Evolutionary conservation across 2,888 invertebrate genomes (phyloP).

Genomic region (Smittia sp.): DNA sequence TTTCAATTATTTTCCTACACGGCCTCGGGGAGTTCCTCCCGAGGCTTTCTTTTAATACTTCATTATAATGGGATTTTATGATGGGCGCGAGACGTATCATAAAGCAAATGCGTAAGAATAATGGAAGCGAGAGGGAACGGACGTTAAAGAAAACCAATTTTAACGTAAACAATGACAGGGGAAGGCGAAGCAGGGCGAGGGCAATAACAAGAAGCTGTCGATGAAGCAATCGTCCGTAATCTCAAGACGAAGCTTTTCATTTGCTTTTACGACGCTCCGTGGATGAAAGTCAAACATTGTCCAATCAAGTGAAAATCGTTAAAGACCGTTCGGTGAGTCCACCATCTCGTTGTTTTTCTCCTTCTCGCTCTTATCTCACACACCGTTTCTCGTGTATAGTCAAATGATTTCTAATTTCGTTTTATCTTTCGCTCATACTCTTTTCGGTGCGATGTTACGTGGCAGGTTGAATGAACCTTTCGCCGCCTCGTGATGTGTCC

Average conservation of each 20-base stretch:
- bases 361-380: not conserved
- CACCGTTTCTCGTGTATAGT: not conserved
- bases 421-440: not conserved
- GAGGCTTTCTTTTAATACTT: not conserved
- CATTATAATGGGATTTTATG: conserved; percentile 8
- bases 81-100: conserved; percentile 4
- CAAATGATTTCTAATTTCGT: not conserved
- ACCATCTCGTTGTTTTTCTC: too few species aligned
- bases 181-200: not conserved
- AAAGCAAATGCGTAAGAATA: conserved; percentile 3
- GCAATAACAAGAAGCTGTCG: not conserved
- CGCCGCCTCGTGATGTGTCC: not conserved
- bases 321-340: too few species aligned
- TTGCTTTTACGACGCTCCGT: too few species aligned
- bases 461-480: conserved; percentile 5
- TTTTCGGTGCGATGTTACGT: not conserved
- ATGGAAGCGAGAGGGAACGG: not conserved
- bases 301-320: too few species aligned
- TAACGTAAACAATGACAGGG: conserved; percentile 12
- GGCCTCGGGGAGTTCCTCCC: not conserved
- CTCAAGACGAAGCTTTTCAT: too few species aligned
- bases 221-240: too few species aligned
- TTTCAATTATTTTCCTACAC: conserved; percentile 1
- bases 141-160: conserved; percentile 22
- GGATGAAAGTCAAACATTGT: too few species aligned